Conservation (phyloP, 1,140 invertebrate genomes). For the Daktulosphaira vitifoliae region DNA sequence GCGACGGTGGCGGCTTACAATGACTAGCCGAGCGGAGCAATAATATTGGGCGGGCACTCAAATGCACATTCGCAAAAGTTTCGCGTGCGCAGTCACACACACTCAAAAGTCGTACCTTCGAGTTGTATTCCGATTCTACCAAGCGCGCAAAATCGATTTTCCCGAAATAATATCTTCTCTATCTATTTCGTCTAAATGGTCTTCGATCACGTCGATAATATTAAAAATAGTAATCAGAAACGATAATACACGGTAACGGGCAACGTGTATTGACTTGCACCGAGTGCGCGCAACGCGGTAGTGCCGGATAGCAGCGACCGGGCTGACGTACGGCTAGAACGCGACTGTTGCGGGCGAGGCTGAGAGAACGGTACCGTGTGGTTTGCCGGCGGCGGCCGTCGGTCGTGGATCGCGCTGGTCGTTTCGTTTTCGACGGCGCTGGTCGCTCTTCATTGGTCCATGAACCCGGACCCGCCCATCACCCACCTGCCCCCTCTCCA, state of each 20-base stretch:
- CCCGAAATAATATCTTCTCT: too few species aligned
- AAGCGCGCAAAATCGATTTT: too few species aligned
- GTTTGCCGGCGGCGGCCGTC: neutral
- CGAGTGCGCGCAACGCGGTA: neutral
- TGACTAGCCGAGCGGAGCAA: too few species aligned
- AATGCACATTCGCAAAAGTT: too few species aligned
- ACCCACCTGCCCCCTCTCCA: conserved; percentile 4
- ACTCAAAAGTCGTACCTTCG: too few species aligned
- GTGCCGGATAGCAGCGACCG: neutral
- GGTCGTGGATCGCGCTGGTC: neutral
- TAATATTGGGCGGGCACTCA: too few species aligned
- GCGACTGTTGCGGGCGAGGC: conserved; percentile 31
- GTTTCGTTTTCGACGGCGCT: neutral
- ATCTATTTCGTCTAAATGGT: too few species aligned
- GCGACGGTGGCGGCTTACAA: too few species aligned
- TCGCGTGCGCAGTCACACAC: neutral
- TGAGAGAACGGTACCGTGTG: neutral
- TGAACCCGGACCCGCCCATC: neutral
- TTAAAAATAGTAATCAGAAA: too few species aligned
- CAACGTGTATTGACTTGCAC: neutral
- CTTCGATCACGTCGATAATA: too few species aligned
- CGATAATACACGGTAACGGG: neutral
- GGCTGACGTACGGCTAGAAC: conserved; percentile 14
- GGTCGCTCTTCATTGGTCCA: neutral
- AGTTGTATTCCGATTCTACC: too few species aligned